Base-by-base conservation (phyloP, 2,888 invertebrate species). In the Hypolimnas misippus region DNA sequence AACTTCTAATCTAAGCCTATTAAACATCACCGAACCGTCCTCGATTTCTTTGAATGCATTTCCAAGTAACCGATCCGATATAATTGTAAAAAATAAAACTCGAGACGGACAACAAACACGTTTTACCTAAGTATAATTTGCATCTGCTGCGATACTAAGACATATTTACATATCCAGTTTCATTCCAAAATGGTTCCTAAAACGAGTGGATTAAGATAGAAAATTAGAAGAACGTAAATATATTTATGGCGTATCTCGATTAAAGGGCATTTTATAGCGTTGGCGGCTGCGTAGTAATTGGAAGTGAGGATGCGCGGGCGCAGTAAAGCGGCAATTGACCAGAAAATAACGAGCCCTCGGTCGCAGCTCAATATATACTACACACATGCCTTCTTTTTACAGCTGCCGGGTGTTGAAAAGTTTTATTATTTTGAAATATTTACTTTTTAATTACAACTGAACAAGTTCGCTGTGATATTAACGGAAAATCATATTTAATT, bases 1-100 rank as follows among this genome's bases (percentile, higher is more conserved):
- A 89, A 89, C 84, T 87, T 89, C 82, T 90, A 91, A 91, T 92
- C 90, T 90, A 83, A 88, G 84, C 87, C 88, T 89, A 90, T 92
- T 89, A 91, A 90, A 89, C 81, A 83, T 86, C 84, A 82, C 84
- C 84, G 84, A 83, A 78, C 87, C 86, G 84, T 86, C 85, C 83
- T 81, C 78, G 87, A 86, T 85, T 84, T 82, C 85, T 86, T 81
- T 86, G 89, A 90, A 90, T 90, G 88, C 89, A 86, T 89, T 92
- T 92, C 92, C 91, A 90, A 89, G 90, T 89, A 92, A 85, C 85
- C 84, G 77, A 81, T 76, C 81, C 87, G 87, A 89, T 89, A 88
- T 91, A 90, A 90, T 88, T 90, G 86, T 89, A 89, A 88, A 90
- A 92, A 91, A 90, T 86, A 89, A 90, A 89, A 89, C 83, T 78